These are phyloP conservation scores for Parnassius apollo DNA, from an alignment of 2,888 invertebrate genomes.

Conservation along the genomic window DNA sequence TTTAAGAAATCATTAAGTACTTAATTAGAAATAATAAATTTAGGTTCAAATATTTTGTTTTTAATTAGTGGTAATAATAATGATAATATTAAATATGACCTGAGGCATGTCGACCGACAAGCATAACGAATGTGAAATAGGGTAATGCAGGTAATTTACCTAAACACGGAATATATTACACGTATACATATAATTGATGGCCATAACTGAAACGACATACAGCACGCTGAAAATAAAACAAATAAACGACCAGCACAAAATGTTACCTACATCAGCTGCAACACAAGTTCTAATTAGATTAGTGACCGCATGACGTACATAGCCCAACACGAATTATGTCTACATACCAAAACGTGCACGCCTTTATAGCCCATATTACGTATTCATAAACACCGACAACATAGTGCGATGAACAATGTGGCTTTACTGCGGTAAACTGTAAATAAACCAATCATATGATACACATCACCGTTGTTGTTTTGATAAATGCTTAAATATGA, in stretches of 20 bases:
- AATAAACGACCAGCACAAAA: constrained; percentile 7
- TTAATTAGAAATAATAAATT: no score
- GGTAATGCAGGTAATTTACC: no score
- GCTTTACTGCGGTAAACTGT: constrained; percentile 10
- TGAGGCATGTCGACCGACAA: no score
- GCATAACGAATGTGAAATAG: no score
- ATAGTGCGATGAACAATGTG: constrained; percentile 12
- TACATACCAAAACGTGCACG: constrained; percentile 30
- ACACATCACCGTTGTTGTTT: constrained; percentile 14
- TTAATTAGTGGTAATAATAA: no score
- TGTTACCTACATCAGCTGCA: constrained; percentile 15
- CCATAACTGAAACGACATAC: not conserved
- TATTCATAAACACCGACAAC: constrained; percentile 22
- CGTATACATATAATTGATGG: no score
- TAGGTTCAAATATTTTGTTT: no score
- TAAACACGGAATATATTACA: no score
- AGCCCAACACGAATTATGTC: constrained; percentile 22
- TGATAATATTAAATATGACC: no score
- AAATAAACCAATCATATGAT: constrained; percentile 22
- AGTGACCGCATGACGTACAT: constrained; percentile 30
- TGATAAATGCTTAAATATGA: constrained; percentile 17
- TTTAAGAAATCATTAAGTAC: no score
- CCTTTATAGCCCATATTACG: constrained; percentile 21
- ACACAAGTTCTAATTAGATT: constrained; percentile 34
- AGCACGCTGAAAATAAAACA: constrained; percentile 5